Base-by-base conservation (phyloP, 2,797 vertebrate genomes). In the Gambelia wislizenii region DNA sequence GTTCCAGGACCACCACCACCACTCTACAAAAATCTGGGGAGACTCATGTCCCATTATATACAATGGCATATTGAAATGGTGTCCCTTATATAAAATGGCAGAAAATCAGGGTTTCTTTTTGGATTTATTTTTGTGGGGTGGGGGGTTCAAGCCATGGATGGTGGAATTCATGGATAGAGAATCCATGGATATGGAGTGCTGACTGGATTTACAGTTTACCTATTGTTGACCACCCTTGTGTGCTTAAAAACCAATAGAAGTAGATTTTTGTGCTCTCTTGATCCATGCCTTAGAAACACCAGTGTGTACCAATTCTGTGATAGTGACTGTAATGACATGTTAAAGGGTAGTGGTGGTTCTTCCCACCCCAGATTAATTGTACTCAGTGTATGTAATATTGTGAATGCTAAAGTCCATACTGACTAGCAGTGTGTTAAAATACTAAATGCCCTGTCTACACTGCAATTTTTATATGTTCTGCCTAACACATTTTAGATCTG, bases 391-490 rank as follows among this genome's bases (percentile, higher is more conserved):
- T 75, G 78, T 54, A 44, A 76, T 86, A 49, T n/a, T 27, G 56
- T 86, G 78, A 85, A 86, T 69, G 56, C 70, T 83, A 56, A 69
- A 86, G 47, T 67, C 87, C 56, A 27, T 76, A 14, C 52, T 74
- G 64, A 76, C 64, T 80, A 70, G 36, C 64, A 30, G 79, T 87
- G 80, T 74, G 75, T 90, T 72, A 69, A n/a, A 39, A 77, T 39
- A 90, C 79, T 89, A 80, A 93, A 69, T 47, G 59, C 89, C 88
- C 25, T 91, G 18, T 89, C 78, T 33, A 3, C 80, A 52, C 2
- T 89, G n/a, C 81, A 93, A 78, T 91, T 86, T 87, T 89, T 54
- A 90, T 90, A 90, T 1, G 0, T 91, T 88, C 89, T 86, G 20
- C 47, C 79, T 52, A 87, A 76, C 36, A 87, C 84, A 18, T 54